Base-by-base conservation (phyloP, 1,140 invertebrate species). In the Drosophila cardini region DNA sequence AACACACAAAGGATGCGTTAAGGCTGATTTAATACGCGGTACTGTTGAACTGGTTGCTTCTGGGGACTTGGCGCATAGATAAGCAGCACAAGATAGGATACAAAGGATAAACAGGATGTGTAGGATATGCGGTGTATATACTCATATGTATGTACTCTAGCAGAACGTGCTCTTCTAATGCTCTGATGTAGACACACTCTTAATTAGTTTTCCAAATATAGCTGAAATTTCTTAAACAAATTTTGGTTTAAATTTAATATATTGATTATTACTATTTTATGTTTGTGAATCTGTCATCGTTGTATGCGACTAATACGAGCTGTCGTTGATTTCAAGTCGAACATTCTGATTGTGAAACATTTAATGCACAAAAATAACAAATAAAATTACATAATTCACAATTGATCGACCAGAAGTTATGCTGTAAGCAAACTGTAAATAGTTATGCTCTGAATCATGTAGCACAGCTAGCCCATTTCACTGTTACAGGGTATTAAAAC, bases 1-100 rank as follows among this genome's bases (percentile, higher is more conserved):
- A 43, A 70, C 68, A 63, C 11, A 72, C 43, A 21, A 72, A 72
- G 70, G 53, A 68, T 72, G 63, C 71, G 15, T 53, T 60, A 73
- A 60, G 46, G 32, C 64, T 9, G 48, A 42, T 63, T 52, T 53
- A 15, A 30, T 13, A 63, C 21, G 34, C 34, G 61, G 16, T 34
- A 38, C 21, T 13, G 32, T 21, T 18, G 34, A 7, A 34, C 30
- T 13, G 9, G n/a, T 5, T 57, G 63, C 30, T 26, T 3, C 21
- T 45, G n/a, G 10, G n/a, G 21, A 43, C 38, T 52, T 5, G 61
- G 15, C 40, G 32, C 68, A 38, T 36, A 68, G 64, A 68, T 60
- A 71, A 56, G 50, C 50, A 46, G 43, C 36, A 43, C 48, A 9
- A 26, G 1, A 26, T 13, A 26, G 46, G 50, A 46, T 60, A 11